A percentile compares a stretch with the other conserved stretches of the same genome.
These are phyloP conservation scores for Aphis craccivora DNA, from an alignment of 1,140 invertebrate genomes.

Conservation along the genomic window DNA sequence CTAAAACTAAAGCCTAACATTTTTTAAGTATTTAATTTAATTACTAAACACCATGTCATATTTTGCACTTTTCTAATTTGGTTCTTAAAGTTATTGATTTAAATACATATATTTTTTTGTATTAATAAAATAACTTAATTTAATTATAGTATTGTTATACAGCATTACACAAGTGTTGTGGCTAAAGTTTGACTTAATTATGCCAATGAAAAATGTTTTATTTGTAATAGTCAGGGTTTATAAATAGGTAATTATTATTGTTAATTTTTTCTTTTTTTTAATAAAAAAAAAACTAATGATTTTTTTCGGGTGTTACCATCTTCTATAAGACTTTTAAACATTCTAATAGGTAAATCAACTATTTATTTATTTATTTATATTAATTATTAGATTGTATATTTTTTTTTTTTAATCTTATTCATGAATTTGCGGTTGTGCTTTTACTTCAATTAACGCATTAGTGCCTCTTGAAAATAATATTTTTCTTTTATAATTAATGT, in stretches of 20 bases:
- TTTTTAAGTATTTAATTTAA: constrained; percentile 23
- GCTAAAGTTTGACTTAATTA: neutral
- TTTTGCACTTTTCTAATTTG: constrained; percentile 50
- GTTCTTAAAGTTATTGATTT: constrained; percentile 6
- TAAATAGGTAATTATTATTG: constrained; percentile 28
- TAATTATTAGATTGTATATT: constrained; percentile 21
- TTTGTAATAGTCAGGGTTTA: constrained; percentile 32
- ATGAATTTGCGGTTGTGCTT: constrained; percentile 48
- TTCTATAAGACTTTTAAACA: constrained; percentile 54
- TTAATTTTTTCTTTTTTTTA: constrained; percentile 30
- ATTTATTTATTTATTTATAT: constrained; percentile 45
- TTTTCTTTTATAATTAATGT: constrained; percentile 50
- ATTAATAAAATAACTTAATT: constrained; percentile 29
- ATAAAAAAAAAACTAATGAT: constrained; percentile 20
- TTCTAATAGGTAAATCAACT: constrained; percentile 52
- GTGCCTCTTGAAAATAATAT: constrained; percentile 20
- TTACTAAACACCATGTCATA: constrained; percentile 44
- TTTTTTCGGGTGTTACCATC: constrained; percentile 51
- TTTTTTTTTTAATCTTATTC: constrained; percentile 11
- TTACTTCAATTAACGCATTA: constrained; percentile 43
- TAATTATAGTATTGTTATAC: constrained; percentile 34
- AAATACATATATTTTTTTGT: neutral
- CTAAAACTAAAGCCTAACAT: neutral
- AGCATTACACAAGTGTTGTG: neutral
- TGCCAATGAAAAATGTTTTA: constrained; percentile 5